Evolutionary conservation across 2,888 invertebrate genomes (phyloP).

Genomic region (Julus scandinavius): DNA sequence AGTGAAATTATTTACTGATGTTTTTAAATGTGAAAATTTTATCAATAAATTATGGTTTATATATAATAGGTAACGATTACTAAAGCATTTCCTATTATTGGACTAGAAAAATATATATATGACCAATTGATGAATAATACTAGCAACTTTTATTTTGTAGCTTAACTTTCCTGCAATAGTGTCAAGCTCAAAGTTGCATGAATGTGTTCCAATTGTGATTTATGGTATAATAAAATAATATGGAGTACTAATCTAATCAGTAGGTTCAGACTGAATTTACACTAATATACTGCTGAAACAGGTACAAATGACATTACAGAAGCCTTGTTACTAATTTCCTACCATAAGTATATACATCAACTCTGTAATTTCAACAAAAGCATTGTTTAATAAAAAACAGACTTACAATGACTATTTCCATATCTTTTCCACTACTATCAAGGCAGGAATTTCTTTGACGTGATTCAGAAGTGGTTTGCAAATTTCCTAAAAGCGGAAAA

Average conservation of each 20-base stretch:
- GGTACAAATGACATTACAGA: slow-evolving; percentile 13
- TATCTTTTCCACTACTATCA: slow-evolving; percentile 34
- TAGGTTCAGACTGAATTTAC: background rate
- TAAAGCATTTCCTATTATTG: background rate
- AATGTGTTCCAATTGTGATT: background rate
- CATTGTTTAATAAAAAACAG: slow-evolving; percentile 1
- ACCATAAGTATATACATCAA: background rate
- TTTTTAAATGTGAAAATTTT: background rate
- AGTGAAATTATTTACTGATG: background rate
- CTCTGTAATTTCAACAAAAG: slow-evolving; percentile 4
- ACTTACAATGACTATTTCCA: slow-evolving; percentile 18
- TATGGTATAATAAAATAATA: background rate
- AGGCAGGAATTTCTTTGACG: slow-evolving; percentile 50
- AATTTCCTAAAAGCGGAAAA: background rate
- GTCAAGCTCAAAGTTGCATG: background rate
- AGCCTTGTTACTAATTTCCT: slow-evolving; percentile 31
- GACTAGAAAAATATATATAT: background rate
- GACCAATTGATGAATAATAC: background rate
- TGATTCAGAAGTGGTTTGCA: slow-evolving; percentile 51
- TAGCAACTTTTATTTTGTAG: background rate
- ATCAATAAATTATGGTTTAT: slow-evolving; percentile 21
- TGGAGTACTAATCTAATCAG: background rate
- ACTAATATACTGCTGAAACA: background rate
- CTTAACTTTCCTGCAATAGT: background rate
- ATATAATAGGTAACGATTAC: background rate